These are phyloP conservation scores for Tringa solitaria DNA, from an alignment of 2,113 vertebrate species.

Conservation along the genomic window DNA sequence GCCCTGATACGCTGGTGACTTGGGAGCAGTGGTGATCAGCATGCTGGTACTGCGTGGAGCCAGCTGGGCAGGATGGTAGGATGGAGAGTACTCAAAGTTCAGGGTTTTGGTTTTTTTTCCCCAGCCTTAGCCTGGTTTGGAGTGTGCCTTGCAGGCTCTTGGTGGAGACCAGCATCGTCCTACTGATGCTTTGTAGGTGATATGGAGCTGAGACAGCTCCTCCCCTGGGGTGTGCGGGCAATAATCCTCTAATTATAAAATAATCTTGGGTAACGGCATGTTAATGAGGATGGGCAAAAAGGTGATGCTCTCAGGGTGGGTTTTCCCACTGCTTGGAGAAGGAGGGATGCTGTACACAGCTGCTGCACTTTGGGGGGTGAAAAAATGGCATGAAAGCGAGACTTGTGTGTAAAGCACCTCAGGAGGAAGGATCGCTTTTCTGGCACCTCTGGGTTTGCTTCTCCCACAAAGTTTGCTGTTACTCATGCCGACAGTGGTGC, in stretches of 20 bases:
- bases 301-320: neutral
- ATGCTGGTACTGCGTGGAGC: neutral
- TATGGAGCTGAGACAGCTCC: neutral
- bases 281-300: neutral
- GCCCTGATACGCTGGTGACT: neutral
- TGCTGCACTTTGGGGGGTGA: neutral
- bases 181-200: neutral
- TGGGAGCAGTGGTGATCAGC: neutral
- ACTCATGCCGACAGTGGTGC: neutral
- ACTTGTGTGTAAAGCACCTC: neutral
- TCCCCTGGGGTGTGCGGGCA: neutral
- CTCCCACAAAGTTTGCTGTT: neutral
- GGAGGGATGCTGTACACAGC: neutral
- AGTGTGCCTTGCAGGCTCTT: neutral
- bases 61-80: neutral
- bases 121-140: neutral
- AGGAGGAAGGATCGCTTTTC: neutral
- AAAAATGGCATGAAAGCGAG: neutral
- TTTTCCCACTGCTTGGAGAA: neutral
- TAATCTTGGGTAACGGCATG: neutral
- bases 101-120: neutral
- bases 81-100: neutral
- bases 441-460: neutral
- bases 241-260: constrained; percentile 3
- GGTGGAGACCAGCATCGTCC: neutral